phyloP scores from a whole-genome alignment of 1,140 invertebrate genomes.

The Drosophila kepulauana region DNA sequence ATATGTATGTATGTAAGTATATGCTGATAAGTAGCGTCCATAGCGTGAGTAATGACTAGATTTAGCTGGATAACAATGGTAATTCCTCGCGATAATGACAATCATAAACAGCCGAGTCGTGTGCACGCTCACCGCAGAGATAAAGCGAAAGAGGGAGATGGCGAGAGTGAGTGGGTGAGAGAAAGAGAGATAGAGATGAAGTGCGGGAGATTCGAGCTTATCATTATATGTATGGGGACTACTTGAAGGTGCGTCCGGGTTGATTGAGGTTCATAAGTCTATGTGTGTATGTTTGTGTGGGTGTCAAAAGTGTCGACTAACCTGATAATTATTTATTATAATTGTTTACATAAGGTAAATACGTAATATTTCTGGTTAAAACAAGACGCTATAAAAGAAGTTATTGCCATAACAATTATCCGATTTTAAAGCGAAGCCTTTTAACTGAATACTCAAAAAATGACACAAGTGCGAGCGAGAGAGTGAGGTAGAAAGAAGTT shows the following conservation, averaged over 20 bases:
- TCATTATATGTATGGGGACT: neutral
- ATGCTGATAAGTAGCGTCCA: slow-evolving; percentile 25
- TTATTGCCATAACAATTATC: neutral
- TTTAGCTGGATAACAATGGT: slow-evolving; percentile 78
- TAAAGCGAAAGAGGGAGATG: neutral
- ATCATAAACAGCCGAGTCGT: slow-evolving; percentile 64
- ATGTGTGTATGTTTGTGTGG: neutral
- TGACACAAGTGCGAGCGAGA: neutral
- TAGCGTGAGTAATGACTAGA: slow-evolving; percentile 75
- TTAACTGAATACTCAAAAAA: slow-evolving; percentile 6
- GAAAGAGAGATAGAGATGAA: neutral
- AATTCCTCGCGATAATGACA: slow-evolving; percentile 78
- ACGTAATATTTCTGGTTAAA: neutral
- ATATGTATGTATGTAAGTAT: neutral
- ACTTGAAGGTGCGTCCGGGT: slow-evolving; percentile 21
- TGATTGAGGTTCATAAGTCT: slow-evolving; percentile 5
- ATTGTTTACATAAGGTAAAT: slow-evolving; percentile 6
- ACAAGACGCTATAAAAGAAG: neutral
- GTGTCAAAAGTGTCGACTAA: slow-evolving; percentile 2
- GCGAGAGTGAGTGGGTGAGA: neutral
- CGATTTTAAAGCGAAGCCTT: slow-evolving; percentile 3
- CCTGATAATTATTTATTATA: slow-evolving; percentile 2
- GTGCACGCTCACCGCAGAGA: slow-evolving; percentile 18
- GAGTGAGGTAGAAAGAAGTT: slow-evolving; percentile 2
- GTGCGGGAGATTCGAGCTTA: slow-evolving; percentile 17